Evolutionary conservation across 1,140 invertebrate species (phyloP).

Genomic region (Scaptomyza graminum): DNA sequence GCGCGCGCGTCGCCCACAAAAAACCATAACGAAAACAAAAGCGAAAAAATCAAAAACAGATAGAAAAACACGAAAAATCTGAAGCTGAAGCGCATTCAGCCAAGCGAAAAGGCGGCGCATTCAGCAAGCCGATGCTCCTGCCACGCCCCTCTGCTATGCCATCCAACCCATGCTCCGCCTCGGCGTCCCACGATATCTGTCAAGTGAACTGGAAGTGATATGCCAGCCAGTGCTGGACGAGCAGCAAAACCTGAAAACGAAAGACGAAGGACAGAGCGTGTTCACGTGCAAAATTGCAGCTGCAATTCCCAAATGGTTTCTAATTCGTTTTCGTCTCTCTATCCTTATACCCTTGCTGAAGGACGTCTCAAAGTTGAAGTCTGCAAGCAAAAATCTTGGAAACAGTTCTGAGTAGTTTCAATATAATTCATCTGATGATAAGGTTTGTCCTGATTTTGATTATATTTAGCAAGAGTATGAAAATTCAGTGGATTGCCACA

Average conservation of each 20-base stretch:
- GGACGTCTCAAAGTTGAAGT: too few relatives aligned
- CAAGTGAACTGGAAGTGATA: constrained; percentile 81
- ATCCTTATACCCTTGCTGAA: background rate
- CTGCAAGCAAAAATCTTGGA: too few relatives aligned
- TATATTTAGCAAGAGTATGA: too few relatives aligned
- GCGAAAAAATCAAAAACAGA: too few relatives aligned
- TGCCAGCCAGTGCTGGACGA: constrained; percentile 25
- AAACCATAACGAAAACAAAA: constrained; percentile 12
- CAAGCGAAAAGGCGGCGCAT: constrained; percentile 36
- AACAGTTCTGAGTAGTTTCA: too few relatives aligned
- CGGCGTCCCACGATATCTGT: constrained; percentile 54
- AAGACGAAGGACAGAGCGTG: constrained; percentile 69
- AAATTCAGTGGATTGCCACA: too few relatives aligned
- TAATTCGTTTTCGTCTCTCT: constrained; percentile 33
- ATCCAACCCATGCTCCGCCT: constrained; percentile 1
- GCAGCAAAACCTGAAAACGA: constrained; percentile 19
- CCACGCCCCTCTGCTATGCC: constrained; percentile 23
- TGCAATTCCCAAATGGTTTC: constrained; percentile 62
- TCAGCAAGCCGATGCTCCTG: constrained; percentile 33
- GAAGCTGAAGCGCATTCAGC: constrained; percentile 30
- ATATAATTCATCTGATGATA: too few relatives aligned
- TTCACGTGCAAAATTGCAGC: constrained; percentile 81
- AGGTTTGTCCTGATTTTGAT: background rate
- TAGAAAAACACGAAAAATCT: constrained; percentile 28
- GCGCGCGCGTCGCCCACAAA: constrained; percentile 10